Base-by-base conservation (phyloP, 1,140 invertebrate genomes). In the Micrasema minimum region DNA sequence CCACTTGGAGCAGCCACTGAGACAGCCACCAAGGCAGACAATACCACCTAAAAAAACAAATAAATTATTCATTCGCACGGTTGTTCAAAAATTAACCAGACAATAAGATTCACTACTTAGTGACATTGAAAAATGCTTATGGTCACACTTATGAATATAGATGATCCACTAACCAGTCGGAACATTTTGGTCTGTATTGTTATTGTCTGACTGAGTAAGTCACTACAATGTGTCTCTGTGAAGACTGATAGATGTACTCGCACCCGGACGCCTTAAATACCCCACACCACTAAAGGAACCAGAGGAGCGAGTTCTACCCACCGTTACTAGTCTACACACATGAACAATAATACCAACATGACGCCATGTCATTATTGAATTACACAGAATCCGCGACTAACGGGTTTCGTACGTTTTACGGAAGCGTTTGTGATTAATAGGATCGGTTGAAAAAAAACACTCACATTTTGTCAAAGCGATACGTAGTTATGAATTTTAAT, bases 21-120 rank as follows among this genome's bases (percentile, higher is more conserved):
- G 72, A 85, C 80, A 77, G 87, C 88, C 76, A 89, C 76, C 66
- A 89, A 78, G 78, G 85, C 85, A 80, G 84, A 85, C 84, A 90
- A 86, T 80, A 88, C 87, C 80, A 87, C 79, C 86, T 87, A 72
- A 51, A 76, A 71, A 71, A n/a, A 75, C 16, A 57, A 68, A 57
- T 10, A 38, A 9, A 18, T 16, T 50, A 50, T 16, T 3, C 11
- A n/a, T 43, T 31, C 11, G 10, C 41, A 43, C 41, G 10, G 3
- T 43, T 12, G 14, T 43, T 43, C 14, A 48, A 48, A 4, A 12
- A 3, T 3, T 7, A 43, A 0, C 12, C 2, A 43, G 6, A n/a
- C 12, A 9, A 7, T n/a, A 14, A 2, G 0, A 1, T n/a, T n/a
- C n/a, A n/a, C n/a, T 14, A 45, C 2, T 45, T 48, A 11, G 14